Base-by-base conservation (phyloP, 2,888 invertebrate species). In the Folsomia candida region DNA sequence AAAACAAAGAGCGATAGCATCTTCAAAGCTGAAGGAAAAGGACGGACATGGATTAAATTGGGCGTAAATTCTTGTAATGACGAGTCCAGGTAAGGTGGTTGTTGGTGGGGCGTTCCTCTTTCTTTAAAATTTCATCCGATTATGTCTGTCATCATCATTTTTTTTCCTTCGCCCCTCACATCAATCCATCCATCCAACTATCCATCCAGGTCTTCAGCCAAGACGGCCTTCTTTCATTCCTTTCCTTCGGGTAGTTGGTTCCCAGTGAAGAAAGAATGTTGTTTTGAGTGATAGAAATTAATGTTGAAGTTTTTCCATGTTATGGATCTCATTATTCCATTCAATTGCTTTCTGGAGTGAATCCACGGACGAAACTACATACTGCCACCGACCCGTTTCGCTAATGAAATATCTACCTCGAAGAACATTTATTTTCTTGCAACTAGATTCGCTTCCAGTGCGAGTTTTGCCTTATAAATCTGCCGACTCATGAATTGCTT, bases 21-120 rank as follows among this genome's bases (percentile, higher is more conserved):
- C 37, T 37, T 14, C 37, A 9, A 14, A 9, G 6, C 37, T 9
- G 37, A 14, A 37, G 58, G 58, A 37, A 63, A 51, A 58, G 58
- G 69, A 70, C 71, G 68, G 71, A 72, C 62, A 69, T 66, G 71
- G 73, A 73, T 68, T 73, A 75, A 77, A 75, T 75, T 77, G 75
- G 77, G 77, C 75, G 75, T 75, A 75, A 77, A 77, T 67, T 70
- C 71, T 74, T 77, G 77, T 77, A 75, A 77, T 77, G 77, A 77
- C 75, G 74, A 74, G 72, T 37, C 69, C 68, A 75, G 75, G 74
- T 73, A 73, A 70, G 73, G 37, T 14, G 70, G 70, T 70, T 70
- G 73, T 70, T 70, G 70, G 37, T 37, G 73, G 72, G 73, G 73
- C 73, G 73, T 73, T 69, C 54, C 68, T 69, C 68, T 57, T 57